Base-by-base conservation (phyloP, 2,797 vertebrate genomes). In the Rhabdomys pumilio region DNA sequence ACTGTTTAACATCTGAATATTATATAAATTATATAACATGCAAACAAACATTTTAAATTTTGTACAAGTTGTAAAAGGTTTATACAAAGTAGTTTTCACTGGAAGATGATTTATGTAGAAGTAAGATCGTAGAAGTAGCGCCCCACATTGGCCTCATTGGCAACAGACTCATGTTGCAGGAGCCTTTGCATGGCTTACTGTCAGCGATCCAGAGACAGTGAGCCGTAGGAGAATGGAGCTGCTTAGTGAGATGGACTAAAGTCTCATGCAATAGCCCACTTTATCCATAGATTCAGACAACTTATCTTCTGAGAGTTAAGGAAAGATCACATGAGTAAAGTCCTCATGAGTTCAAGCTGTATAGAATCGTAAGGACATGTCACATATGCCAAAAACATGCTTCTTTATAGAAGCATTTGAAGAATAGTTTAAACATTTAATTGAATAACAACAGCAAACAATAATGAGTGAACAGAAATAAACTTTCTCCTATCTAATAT, bases 1-100 rank as follows among this genome's bases (percentile, higher is more conserved):
- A 53, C 44, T 67, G 44, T 61, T 95, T 72, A 91, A n/a, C 83
- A 81, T 94, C 11, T 95, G 81, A 96, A 83, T 92, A 75, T 79
- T 87, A 44, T 83, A 55, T 86, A 72, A 93, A 22, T 90, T 95
- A 92, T 63, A 59, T 97, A 93, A 95, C 94, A 24, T 81, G 17
- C 76, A 96, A 97, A 89, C 77, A 96, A 41, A 93, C 17, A 89
- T 96, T 86, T 88, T 97, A 96, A 89, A 93, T 90, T 94, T 80
- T 6, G 73, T 77, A 41, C 1, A 59, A 31, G 22, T 47, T 84
- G 7, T 47, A 24, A 41, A 77, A 67, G 47, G n/a, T 82, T 57
- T 67, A 5, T 47, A 47, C 77, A 76, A 97, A 73, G 77, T 93
- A 95, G 19, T 63, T 96, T 98, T 91, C 95, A 86, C 91, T 88